A percentile compares a stretch with the other conserved stretches of the same genome.
Evolutionary conservation across 2,888 invertebrate species (phyloP).

Genomic region (Nephrotoma appendiculata): DNA sequence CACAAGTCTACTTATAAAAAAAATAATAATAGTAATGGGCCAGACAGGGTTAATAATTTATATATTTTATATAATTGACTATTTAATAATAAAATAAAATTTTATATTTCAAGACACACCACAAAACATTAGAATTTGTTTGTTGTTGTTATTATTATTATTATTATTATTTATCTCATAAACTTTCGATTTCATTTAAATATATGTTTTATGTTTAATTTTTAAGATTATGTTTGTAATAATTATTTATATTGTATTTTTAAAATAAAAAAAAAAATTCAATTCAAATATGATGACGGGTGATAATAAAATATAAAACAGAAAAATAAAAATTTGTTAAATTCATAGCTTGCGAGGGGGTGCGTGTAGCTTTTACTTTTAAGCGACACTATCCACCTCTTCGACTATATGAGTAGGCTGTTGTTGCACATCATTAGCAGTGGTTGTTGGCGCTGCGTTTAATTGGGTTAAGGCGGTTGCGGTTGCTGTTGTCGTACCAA

Average conservation of each 20-base stretch:
- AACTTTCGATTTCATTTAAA: background rate
- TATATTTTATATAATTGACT: background rate
- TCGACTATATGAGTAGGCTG: slow-evolving; percentile 31
- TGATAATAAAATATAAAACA: background rate
- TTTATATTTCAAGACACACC: background rate
- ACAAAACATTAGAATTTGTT: background rate
- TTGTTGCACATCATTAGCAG: slow-evolving; percentile 17
- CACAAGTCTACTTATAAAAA: background rate
- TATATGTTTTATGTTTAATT: background rate
- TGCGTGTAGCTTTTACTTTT: slow-evolving; percentile 12
- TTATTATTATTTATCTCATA: background rate
- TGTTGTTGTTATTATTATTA: background rate
- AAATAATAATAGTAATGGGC: background rate
- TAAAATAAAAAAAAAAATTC: background rate
- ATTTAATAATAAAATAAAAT: background rate
- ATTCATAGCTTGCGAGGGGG: background rate
- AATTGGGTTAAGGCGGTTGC: slow-evolving; percentile 17
- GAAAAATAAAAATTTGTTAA: background rate
- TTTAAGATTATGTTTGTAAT: background rate
- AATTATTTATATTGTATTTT: background rate
- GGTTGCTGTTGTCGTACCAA: slow-evolving; percentile 12
- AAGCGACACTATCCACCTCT: slow-evolving; percentile 32
- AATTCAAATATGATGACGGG: background rate
- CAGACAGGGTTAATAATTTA: background rate
- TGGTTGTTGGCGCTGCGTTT: background rate